These are phyloP conservation scores for Macropis europaea DNA, from an alignment of 2,888 invertebrate species.

Conservation along the genomic window DNA sequence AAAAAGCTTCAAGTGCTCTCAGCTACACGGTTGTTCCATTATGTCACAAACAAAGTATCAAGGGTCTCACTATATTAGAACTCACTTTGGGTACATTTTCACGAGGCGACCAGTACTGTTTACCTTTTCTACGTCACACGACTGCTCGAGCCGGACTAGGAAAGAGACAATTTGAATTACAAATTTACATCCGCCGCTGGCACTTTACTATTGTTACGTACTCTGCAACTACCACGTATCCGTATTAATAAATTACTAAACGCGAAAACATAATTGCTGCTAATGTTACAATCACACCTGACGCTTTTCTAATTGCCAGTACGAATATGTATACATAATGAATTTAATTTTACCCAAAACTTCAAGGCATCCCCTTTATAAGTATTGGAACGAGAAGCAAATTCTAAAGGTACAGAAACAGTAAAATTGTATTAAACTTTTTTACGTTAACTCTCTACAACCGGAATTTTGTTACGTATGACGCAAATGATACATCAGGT, in stretches of 20 bases:
- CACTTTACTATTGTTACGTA: conserved; percentile 16
- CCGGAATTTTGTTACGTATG: too few relatives aligned
- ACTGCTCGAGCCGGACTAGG: conserved; percentile 2
- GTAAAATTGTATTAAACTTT: too few relatives aligned
- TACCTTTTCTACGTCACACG: conserved; percentile 37
- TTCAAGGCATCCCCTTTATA: too few relatives aligned
- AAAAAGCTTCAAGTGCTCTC: conserved; percentile 18
- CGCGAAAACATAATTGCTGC: background rate
- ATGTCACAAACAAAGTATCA: conserved; percentile 38
- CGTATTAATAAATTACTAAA: conserved; percentile 12
- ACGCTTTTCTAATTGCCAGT: background rate
- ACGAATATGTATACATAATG: too few relatives aligned
- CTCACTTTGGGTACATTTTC: conserved; percentile 29
- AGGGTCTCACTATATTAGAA: conserved; percentile 38
- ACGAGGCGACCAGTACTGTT: conserved; percentile 16
- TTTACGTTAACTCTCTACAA: too few relatives aligned
- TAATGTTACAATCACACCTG: background rate
- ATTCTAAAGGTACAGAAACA: too few relatives aligned
- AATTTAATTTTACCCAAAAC: background rate
- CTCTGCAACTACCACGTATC: conserved; percentile 14
- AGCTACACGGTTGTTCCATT: conserved; percentile 36
- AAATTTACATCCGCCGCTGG: conserved; percentile 31
- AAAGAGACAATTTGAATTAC: conserved; percentile 47
- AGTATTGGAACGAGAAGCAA: too few relatives aligned
- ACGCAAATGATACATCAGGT: too few relatives aligned